These are phyloP conservation scores for Aphidius ervi DNA, from an alignment of 1,140 invertebrate genomes.

Conservation along the genomic window DNA sequence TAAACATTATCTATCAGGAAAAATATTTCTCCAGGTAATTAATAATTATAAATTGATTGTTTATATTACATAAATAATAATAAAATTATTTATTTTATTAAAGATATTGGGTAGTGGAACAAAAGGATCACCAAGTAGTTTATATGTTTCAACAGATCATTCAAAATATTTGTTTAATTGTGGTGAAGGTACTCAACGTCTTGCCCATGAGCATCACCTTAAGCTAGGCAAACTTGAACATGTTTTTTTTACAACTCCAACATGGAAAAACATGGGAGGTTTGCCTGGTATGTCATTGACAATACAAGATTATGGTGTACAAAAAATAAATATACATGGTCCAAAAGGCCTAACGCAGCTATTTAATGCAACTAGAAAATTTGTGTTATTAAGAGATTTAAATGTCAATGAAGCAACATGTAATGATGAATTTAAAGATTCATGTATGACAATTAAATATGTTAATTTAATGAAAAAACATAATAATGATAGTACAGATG, in stretches of 20 bases:
- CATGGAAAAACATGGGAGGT: conserved; percentile 81
- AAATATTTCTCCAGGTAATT: no score
- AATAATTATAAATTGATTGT: no score
- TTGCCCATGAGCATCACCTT: conserved; percentile 82
- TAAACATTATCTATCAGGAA: no score
- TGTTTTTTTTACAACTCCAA: conserved; percentile 80
- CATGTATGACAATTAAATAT: conserved; percentile 68
- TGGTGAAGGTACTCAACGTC: conserved; percentile 83
- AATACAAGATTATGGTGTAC: conserved; percentile 78
- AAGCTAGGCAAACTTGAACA: conserved; percentile 77
- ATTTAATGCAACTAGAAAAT: conserved; percentile 65
- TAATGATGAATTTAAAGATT: conserved; percentile 60
- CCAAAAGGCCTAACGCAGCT: conserved; percentile 67
- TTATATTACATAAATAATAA: no score
- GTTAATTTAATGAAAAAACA: conserved; percentile 51
- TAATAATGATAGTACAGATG: conserved; percentile 21
- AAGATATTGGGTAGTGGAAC: conserved; percentile 54
- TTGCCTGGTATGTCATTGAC: conserved; percentile 78
- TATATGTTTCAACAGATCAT: conserved; percentile 78
- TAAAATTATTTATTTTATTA: no score
- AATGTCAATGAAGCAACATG: conserved; percentile 58
- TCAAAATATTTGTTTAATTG: conserved; percentile 88
- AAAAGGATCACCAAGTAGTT: conserved; percentile 63
- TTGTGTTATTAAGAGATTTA: conserved; percentile 69
- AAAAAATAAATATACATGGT: conserved; percentile 77